These are phyloP conservation scores for Allolobophora icterica DNA, from an alignment of 2,888 invertebrate genomes.

Conservation along the genomic window DNA sequence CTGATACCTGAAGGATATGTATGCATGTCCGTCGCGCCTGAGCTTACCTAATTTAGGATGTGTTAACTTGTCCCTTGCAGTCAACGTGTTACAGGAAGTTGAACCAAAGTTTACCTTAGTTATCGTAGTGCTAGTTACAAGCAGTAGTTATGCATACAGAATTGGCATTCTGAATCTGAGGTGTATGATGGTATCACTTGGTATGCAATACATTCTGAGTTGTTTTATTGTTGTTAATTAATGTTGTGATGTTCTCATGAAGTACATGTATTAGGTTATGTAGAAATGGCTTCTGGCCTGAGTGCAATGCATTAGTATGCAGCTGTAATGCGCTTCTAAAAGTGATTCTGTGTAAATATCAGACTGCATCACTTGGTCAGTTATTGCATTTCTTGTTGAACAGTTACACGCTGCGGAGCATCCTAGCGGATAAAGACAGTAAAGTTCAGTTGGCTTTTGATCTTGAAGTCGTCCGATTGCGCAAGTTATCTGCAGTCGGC, in stretches of 20 bases:
- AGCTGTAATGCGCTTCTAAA: neutral
- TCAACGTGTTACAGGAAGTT: neutral
- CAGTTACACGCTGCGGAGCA: slow-evolving; percentile 75
- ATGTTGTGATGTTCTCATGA: neutral
- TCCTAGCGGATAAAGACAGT: slow-evolving; percentile 69
- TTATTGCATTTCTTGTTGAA: neutral
- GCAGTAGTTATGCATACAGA: neutral
- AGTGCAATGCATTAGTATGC: neutral
- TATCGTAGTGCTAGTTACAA: neutral
- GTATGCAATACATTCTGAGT: neutral
- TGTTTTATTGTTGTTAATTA: neutral
- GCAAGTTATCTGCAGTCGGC: slow-evolving; percentile 67
- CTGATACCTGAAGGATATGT: too few species aligned
- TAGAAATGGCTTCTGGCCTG: neutral
- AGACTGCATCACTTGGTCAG: neutral
- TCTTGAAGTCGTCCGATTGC: slow-evolving; percentile 71
- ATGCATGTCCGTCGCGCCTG: too few species aligned
- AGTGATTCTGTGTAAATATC: neutral
- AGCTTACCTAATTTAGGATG: too few species aligned
- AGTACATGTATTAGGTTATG: neutral
- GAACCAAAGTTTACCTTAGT: neutral
- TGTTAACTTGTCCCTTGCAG: too few species aligned
- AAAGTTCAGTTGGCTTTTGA: slow-evolving; percentile 73
- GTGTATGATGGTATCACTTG: neutral
- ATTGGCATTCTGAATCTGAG: neutral